Conservation (phyloP, 1,140 invertebrate species). For the Scaptodrosophila lebanonensis region DNA sequence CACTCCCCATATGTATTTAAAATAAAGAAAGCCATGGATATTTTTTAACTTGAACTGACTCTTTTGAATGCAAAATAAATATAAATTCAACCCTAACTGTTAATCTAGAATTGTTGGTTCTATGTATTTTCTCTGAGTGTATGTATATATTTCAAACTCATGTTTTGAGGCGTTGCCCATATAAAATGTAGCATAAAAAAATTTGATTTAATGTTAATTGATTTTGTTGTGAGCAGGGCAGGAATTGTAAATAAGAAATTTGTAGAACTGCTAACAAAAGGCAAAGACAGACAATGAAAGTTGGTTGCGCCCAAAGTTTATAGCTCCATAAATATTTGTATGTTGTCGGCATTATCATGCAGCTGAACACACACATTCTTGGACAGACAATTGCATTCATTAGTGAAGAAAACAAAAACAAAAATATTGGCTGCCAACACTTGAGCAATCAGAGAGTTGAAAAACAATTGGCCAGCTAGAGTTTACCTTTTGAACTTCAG, state of each 20-base stretch:
- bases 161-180: too few species aligned
- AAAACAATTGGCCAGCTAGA: slow-evolving; percentile 16
- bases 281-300: slow-evolving; percentile 29
- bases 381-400: slow-evolving; percentile 42
- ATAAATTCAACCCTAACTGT: too few species aligned
- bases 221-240: slow-evolving; percentile 53
- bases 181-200: slow-evolving; percentile 26
- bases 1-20: too few species aligned
- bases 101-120: too few species aligned
- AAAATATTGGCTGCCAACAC: slow-evolving; percentile 28
- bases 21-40: too few species aligned
- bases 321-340: slow-evolving; percentile 1
- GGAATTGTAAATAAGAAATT: too few species aligned
- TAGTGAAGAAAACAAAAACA: slow-evolving; percentile 48
- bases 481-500: slow-evolving; percentile 1
- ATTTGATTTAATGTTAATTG: slow-evolving; percentile 71
- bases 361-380: slow-evolving; percentile 6
- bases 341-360: slow-evolving; percentile 11
- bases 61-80: background rate
- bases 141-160: too few species aligned
- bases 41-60: too few species aligned
- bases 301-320: slow-evolving; percentile 31
- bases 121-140: too few species aligned
- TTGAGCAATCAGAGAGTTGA: slow-evolving; percentile 43
- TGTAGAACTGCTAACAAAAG: background rate